These are phyloP conservation scores for Ophioninae sp. DNA, from an alignment of 2,888 invertebrate species.

Conservation along the genomic window DNA sequence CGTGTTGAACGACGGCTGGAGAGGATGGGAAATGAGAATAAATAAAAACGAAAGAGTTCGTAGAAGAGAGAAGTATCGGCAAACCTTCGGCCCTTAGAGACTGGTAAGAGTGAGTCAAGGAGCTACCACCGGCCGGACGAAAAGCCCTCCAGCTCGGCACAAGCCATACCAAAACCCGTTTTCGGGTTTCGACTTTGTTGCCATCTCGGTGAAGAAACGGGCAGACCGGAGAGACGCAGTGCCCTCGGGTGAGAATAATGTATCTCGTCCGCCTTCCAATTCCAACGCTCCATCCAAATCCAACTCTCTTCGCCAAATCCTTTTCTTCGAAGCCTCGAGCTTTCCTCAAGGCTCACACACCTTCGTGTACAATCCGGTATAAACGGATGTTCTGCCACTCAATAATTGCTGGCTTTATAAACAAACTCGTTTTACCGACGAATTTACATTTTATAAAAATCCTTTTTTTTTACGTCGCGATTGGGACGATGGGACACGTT, in stretches of 20 bases:
- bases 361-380: neutral
- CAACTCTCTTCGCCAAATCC: constrained; percentile 14
- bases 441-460: neutral
- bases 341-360: constrained; percentile 3
- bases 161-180: constrained; percentile 55
- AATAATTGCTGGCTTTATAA: neutral
- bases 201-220: constrained; percentile 46
- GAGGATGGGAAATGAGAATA: constrained; percentile 15
- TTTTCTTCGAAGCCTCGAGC: neutral
- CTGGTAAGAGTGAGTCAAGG: constrained; percentile 52
- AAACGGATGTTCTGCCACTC: neutral
- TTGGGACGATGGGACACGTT: too few relatives aligned
- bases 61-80: constrained; percentile 39
- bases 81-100: constrained; percentile 22
- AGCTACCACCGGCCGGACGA: constrained; percentile 49
- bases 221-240: neutral
- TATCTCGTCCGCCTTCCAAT: constrained; percentile 56
- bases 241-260: constrained; percentile 58
- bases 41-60: constrained; percentile 17
- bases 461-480: neutral
- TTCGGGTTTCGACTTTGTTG: constrained; percentile 61
- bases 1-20: constrained; percentile 36
- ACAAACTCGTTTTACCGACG: neutral
- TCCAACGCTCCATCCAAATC: constrained; percentile 28
- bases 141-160: constrained; percentile 54